phyloP scores from a whole-genome alignment of 2,888 invertebrate species.

The Sphinx pinastri region DNA sequence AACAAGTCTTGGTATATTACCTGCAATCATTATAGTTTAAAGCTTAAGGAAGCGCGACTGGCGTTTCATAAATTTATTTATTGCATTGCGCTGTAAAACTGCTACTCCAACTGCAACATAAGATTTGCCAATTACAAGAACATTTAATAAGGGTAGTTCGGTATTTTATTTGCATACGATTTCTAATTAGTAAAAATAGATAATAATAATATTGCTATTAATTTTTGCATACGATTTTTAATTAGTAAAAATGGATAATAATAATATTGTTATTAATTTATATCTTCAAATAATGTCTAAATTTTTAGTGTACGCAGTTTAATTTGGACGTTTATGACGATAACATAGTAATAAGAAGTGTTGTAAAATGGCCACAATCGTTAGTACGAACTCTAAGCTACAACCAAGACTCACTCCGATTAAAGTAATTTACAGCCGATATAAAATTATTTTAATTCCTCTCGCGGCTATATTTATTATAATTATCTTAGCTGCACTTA shows the following conservation, averaged over 20 bases:
- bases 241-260: not conserved
- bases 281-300: not conserved
- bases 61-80: constrained; percentile 13
- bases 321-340: constrained; percentile 12
- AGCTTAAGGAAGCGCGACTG: constrained; percentile 12
- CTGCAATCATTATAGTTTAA: constrained; percentile 15
- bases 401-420: constrained; percentile 48
- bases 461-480: constrained; percentile 64
- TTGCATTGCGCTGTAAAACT: constrained; percentile 1
- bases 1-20: constrained; percentile 20
- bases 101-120: not conserved
- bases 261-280: not conserved
- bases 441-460: constrained; percentile 71
- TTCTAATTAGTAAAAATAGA: not conserved
- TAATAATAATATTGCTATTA: not conserved
- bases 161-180: not conserved
- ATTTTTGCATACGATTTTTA: not conserved
- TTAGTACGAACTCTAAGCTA: constrained; percentile 32
- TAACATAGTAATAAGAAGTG: constrained; percentile 31
- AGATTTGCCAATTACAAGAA: not conserved
- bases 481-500: constrained; percentile 66
- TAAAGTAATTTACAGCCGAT: constrained; percentile 69
- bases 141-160: not conserved
- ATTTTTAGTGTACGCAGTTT: constrained; percentile 7
- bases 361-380: constrained; percentile 37